phyloP scores from a whole-genome alignment of 2,888 invertebrate genomes.

The Sarcophaga caerulescens region DNA sequence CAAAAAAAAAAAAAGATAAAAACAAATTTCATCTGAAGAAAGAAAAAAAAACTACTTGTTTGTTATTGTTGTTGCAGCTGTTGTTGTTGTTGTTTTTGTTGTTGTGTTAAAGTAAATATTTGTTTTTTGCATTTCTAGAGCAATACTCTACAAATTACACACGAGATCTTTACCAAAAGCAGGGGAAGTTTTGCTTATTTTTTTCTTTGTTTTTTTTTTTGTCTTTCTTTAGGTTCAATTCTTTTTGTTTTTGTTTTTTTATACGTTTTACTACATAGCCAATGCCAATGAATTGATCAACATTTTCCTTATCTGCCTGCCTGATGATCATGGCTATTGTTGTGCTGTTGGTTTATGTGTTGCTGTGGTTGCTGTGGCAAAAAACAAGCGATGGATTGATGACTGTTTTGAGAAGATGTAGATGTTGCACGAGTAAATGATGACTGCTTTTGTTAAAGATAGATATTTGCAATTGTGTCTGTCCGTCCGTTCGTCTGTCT shows the following conservation, averaged over 20 bases:
- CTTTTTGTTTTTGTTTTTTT: slow-evolving; percentile 2
- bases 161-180: slow-evolving; percentile 39
- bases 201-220: background rate
- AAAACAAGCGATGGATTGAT: background rate
- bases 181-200: slow-evolving; percentile 36
- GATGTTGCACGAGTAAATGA: slow-evolving; percentile 4
- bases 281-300: slow-evolving; percentile 44
- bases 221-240: background rate
- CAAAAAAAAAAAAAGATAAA: background rate
- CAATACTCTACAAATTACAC: slow-evolving; percentile 65
- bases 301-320: slow-evolving; percentile 62
- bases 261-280: background rate
- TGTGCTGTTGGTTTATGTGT: too few species aligned
- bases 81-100: background rate
- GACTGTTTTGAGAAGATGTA: background rate
- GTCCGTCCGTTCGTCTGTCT: slow-evolving; percentile 24
- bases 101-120: slow-evolving; percentile 60
- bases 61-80: background rate
- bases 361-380: too few species aligned
- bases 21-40: slow-evolving; percentile 40
- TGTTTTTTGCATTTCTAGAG: slow-evolving; percentile 61
- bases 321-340: slow-evolving; percentile 8
- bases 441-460: background rate
- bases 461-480: slow-evolving; percentile 8
- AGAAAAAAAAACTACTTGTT: slow-evolving; percentile 45